phyloP scores from a whole-genome alignment of 1,140 invertebrate genomes.

The Chionoecetes opilio region DNA sequence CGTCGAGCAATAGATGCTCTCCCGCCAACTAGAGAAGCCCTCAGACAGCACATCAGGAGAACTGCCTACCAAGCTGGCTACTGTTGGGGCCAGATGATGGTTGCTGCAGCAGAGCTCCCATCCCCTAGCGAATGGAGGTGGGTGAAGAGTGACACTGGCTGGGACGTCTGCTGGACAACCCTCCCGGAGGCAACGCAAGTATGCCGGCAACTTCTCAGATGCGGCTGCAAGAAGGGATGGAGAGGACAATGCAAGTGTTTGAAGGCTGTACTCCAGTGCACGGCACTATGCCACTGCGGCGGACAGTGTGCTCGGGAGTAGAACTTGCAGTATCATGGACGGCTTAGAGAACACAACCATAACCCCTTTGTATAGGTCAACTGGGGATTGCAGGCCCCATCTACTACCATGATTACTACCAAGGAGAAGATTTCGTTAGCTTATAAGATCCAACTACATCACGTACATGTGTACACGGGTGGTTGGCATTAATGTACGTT shows the following conservation, averaged over 20 bases:
- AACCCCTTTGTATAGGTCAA: no score
- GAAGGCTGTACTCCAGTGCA: background rate
- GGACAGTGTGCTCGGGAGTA: no score
- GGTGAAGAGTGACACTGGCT: slow-evolving; percentile 11
- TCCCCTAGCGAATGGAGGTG: slow-evolving; percentile 47
- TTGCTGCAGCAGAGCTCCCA: slow-evolving; percentile 33
- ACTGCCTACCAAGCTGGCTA: slow-evolving; percentile 53
- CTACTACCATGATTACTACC: no score
- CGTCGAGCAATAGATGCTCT: slow-evolving; percentile 46
- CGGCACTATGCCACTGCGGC: no score
- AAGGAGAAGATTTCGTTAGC: no score
- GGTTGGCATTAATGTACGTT: no score
- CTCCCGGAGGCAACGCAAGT: slow-evolving; percentile 40
- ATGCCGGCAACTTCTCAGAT: slow-evolving; percentile 43
- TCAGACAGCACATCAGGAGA: slow-evolving; percentile 44
- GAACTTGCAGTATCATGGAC: no score
- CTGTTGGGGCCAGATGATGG: slow-evolving; percentile 56
- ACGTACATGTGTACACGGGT: no score
- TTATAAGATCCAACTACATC: no score
- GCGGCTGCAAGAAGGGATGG: slow-evolving; percentile 55
- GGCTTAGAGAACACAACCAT: no score
- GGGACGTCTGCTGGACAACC: slow-evolving; percentile 58
- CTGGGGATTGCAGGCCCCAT: no score
- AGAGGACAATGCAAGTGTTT: slow-evolving; percentile 40
- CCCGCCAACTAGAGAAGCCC: slow-evolving; percentile 35